Evolutionary conservation across 2,113 vertebrate genomes (phyloP).

Genomic region (Dinomys branickii): DNA sequence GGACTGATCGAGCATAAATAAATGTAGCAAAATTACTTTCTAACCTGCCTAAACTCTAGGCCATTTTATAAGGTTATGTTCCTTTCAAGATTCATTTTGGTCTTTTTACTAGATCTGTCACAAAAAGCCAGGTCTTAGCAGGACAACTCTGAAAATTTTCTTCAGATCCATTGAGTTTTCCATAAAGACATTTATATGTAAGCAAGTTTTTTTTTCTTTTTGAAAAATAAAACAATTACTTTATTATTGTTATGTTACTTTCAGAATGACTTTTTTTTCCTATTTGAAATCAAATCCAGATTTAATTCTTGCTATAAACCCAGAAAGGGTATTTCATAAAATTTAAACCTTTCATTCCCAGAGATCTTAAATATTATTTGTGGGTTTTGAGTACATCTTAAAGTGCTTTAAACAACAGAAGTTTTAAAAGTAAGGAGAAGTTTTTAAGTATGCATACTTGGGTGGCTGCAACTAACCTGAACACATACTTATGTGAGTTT

Average conservation of each 20-base stretch:
- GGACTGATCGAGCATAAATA: constrained; percentile 89
- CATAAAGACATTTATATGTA: constrained; percentile 85
- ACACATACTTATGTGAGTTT: constrained; percentile 64
- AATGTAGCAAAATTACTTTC: constrained; percentile 95
- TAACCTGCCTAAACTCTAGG: constrained; percentile 90
- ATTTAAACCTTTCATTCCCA: constrained; percentile 81
- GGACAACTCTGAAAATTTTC: constrained; percentile 87
- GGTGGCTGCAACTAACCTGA: constrained; percentile 74
- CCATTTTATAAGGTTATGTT: constrained; percentile 87
- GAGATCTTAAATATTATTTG: constrained; percentile 72
- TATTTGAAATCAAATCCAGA: constrained; percentile 82
- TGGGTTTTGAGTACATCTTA: constrained; percentile 74
- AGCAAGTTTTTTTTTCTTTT: constrained; percentile 84
- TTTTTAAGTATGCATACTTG: constrained; percentile 68
- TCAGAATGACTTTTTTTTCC: constrained; percentile 80
- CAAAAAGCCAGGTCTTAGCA: constrained; percentile 85
- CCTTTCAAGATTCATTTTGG: constrained; percentile 86
- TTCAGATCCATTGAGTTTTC: constrained; percentile 87
- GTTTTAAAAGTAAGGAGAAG: constrained; percentile 73
- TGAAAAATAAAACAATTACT: constrained; percentile 70
- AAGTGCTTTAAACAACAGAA: constrained; percentile 77
- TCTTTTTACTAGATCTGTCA: constrained; percentile 86
- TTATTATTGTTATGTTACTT: constrained; percentile 84
- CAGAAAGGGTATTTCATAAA: constrained; percentile 67
- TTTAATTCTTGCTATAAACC: constrained; percentile 88